Conservation (phyloP, 2,113 vertebrate genomes). For the Colaptes auratus region DNA sequence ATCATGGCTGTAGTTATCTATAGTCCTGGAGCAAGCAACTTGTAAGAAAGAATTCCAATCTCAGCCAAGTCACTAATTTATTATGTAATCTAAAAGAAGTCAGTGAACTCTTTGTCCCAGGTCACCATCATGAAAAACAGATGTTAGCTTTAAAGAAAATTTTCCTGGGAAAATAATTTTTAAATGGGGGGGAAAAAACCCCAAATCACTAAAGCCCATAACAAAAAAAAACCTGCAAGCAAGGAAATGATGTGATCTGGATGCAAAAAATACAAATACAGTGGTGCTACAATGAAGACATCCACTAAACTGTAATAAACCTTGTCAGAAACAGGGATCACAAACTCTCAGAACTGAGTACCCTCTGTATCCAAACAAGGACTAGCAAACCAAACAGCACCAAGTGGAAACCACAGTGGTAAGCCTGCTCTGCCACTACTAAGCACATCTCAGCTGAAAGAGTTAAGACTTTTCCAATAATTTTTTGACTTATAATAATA, state of each 20-base stretch:
- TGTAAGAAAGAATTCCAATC: background rate
- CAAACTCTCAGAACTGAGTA: background rate
- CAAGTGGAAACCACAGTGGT: background rate
- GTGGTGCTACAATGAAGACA: background rate
- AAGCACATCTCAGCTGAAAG: background rate
- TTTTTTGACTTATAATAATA: background rate
- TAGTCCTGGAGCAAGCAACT: background rate
- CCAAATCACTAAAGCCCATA: background rate
- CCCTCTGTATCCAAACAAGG: background rate
- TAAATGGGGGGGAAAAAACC: background rate
- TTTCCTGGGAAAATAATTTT: constrained; percentile 45
- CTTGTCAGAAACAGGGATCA: background rate
- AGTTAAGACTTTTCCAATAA: background rate
- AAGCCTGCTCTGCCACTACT: background rate
- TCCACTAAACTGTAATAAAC: background rate
- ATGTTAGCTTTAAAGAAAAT: constrained; percentile 35
- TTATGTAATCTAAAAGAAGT: constrained; percentile 33
- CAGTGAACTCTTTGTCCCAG: constrained; percentile 35
- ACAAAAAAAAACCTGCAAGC: background rate
- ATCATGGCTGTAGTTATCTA: background rate
- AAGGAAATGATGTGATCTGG: background rate
- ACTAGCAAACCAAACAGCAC: background rate
- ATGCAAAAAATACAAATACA: background rate
- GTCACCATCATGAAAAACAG: constrained; percentile 28
- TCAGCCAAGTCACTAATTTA: constrained; percentile 17